phyloP scores from a whole-genome alignment of 2,888 invertebrate genomes.

The Camptogramma bilineatum region DNA sequence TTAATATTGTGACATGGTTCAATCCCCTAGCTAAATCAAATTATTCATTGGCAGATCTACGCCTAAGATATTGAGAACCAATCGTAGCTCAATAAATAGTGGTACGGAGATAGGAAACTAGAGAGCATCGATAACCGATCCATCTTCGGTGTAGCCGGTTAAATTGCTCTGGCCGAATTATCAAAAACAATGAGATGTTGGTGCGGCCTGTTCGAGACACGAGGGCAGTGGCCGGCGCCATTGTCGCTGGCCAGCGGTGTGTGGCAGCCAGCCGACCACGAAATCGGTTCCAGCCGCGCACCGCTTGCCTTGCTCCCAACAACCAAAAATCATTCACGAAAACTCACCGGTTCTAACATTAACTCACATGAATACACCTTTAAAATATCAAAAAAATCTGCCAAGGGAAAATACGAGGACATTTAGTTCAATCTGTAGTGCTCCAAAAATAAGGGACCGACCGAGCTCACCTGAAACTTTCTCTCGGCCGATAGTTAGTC shows the following conservation, averaged over 20 bases:
- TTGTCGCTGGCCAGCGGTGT: conserved; percentile 79
- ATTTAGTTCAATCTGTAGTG: neutral
- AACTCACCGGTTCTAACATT: conserved; percentile 41
- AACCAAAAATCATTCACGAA: conserved; percentile 47
- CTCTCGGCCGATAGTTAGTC: no score
- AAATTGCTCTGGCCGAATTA: conserved; percentile 65
- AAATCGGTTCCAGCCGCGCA: conserved; percentile 74
- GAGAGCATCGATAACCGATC: conserved; percentile 24
- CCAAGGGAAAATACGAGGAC: neutral
- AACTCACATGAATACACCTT: conserved; percentile 19
- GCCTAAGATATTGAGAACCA: neutral
- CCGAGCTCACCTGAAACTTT: no score
- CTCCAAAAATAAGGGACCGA: neutral
- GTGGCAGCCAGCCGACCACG: conserved; percentile 78
- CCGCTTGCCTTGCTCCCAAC: conserved; percentile 44
- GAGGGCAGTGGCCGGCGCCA: conserved; percentile 72
- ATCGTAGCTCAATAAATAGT: conserved; percentile 34
- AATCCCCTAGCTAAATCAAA: neutral
- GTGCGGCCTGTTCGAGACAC: conserved; percentile 56
- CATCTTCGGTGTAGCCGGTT: conserved; percentile 41
- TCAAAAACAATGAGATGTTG: conserved; percentile 69
- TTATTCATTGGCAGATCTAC: conserved; percentile 3
- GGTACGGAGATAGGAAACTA: conserved; percentile 13
- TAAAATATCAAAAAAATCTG: conserved; percentile 14
- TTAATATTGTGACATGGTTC: neutral